phyloP scores from a whole-genome alignment of 2,888 invertebrate genomes.

The Pheosia tremula region DNA sequence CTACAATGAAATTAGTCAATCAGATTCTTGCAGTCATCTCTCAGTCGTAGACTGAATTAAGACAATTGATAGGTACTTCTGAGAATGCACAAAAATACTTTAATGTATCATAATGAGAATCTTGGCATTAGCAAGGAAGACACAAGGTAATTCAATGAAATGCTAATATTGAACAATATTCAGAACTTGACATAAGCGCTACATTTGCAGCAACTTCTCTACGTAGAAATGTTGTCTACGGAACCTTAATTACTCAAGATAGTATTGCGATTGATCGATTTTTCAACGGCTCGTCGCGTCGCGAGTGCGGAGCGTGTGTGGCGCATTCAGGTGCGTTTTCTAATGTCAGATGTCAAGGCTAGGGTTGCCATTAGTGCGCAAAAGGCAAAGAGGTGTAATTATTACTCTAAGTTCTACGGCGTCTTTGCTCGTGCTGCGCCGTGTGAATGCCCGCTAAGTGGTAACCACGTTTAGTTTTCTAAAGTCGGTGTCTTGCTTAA shows the following conservation, averaged over 20 bases:
- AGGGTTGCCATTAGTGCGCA: constrained; percentile 41
- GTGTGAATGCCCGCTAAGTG: not conserved
- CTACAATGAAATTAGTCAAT: constrained; percentile 15
- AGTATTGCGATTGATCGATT: not conserved
- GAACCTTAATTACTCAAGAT: not conserved
- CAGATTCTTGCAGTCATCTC: not conserved
- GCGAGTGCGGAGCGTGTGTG: constrained; percentile 20
- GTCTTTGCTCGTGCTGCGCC: constrained; percentile 18
- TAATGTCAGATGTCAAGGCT: constrained; percentile 62
- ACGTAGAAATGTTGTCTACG: not conserved
- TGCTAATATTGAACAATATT: too few relatives aligned
- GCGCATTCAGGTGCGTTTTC: constrained; percentile 35
- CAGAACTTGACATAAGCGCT: too few relatives aligned
- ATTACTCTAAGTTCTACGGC: not conserved
- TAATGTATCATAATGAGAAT: too few relatives aligned
- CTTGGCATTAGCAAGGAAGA: too few relatives aligned
- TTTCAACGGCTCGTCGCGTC: not conserved
- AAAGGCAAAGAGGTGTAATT: constrained; percentile 5
- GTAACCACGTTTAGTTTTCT: not conserved
- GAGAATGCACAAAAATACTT: too few relatives aligned
- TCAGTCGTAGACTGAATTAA: not conserved
- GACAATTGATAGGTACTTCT: too few relatives aligned
- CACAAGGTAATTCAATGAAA: too few relatives aligned
- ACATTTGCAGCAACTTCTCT: too few relatives aligned
- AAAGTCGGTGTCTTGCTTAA: not conserved